These are phyloP conservation scores for Hydropsyche tenuis DNA, from an alignment of 1,140 invertebrate species.

Conservation along the genomic window DNA sequence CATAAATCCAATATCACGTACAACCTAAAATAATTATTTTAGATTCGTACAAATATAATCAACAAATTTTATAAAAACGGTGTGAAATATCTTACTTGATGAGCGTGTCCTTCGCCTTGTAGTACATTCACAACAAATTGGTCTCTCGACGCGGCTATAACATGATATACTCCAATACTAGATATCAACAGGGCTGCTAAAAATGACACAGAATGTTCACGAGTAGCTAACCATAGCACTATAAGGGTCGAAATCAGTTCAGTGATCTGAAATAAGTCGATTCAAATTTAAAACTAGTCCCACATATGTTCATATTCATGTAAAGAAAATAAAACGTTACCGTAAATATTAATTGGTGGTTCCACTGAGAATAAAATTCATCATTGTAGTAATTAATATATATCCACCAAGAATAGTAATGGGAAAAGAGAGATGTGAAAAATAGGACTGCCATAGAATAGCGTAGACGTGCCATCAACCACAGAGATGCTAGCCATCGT, in stretches of 20 bases:
- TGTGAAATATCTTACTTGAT: slow-evolving; percentile 64
- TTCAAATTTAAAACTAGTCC: too few species aligned
- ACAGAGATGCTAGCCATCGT: slow-evolving; percentile 68
- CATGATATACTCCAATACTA: slow-evolving; percentile 73
- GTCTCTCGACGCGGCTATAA: slow-evolving; percentile 75
- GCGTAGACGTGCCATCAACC: slow-evolving; percentile 65
- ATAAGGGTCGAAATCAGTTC: slow-evolving; percentile 75
- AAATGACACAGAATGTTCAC: slow-evolving; percentile 64
- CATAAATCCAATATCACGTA: slow-evolving; percentile 78
- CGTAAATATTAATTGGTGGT: slow-evolving; percentile 79
- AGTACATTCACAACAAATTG: slow-evolving; percentile 80
- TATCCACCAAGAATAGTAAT: slow-evolving; percentile 86
- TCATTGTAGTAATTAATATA: slow-evolving; percentile 88
- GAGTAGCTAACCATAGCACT: slow-evolving; percentile 67
- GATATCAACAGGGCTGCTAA: slow-evolving; percentile 71
- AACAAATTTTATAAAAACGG: neutral
- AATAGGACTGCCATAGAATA: slow-evolving; percentile 76
- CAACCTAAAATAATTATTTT: slow-evolving; percentile 65
- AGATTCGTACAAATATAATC: neutral
- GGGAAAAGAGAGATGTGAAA: slow-evolving; percentile 74
- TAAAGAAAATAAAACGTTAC: slow-evolving; percentile 50
- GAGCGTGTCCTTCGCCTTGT: slow-evolving; percentile 70
- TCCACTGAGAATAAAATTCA: slow-evolving; percentile 79
- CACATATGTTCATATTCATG: too few species aligned
- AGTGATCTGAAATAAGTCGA: slow-evolving; percentile 60